Conservation (phyloP, 2,797 vertebrate genomes). For the Chloroceryle inda region DNA sequence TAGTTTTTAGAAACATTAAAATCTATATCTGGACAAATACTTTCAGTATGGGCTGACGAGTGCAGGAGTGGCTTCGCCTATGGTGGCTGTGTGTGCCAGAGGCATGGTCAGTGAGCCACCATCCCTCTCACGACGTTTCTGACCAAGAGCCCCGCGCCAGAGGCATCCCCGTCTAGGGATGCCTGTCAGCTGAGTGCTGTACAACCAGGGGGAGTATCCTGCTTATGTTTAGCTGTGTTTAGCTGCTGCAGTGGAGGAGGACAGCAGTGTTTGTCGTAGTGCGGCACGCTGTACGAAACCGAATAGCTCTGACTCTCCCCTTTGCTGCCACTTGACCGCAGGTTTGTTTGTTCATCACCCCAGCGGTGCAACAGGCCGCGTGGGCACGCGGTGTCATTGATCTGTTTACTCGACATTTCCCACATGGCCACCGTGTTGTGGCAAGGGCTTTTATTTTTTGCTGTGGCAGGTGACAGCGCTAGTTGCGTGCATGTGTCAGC, state of each 20-base stretch:
- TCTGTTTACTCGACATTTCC: constrained; percentile 15
- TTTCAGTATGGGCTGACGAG: background rate
- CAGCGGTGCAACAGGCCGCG: background rate
- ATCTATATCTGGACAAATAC: background rate
- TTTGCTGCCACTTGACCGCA: background rate
- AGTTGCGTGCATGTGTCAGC: constrained; percentile 21
- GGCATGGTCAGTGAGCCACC: background rate
- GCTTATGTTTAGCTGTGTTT: background rate
- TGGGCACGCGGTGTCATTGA: background rate
- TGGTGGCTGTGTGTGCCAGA: fast-evolving
- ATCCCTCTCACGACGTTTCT: background rate
- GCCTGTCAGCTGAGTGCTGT: fast-evolving
- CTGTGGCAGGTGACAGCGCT: constrained; percentile 28
- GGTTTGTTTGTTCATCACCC: background rate
- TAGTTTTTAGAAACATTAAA: background rate
- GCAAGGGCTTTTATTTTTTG: constrained; percentile 7
- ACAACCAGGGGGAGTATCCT: background rate
- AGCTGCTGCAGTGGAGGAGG: background rate
- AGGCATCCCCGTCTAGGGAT: fast-evolving
- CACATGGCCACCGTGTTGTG: background rate
- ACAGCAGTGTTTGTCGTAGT: background rate
- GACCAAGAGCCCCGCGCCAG: fast-evolving
- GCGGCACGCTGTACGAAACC: fast-evolving
- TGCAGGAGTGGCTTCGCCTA: fast-evolving
- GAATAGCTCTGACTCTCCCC: background rate